A percentile compares a stretch with the other conserved stretches of the same genome.
Evolutionary conservation across 92 coral and sea anemone genomes (phyloP).

Genomic region (Heliopora coerulea): DNA sequence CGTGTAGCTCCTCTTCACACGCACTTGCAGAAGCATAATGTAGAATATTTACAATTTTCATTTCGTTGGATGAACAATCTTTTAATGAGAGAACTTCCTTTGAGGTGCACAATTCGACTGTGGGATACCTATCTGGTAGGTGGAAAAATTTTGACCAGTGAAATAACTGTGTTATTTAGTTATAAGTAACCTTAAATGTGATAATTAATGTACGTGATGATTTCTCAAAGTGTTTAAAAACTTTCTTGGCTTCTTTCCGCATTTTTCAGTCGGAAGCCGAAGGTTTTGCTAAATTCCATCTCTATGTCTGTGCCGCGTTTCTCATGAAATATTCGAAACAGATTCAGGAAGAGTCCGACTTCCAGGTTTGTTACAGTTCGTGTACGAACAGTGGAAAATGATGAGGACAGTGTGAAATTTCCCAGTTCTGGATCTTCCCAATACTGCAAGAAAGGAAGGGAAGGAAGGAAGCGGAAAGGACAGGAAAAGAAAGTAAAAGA

Average conservation of each 20-base stretch:
- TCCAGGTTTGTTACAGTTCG: conserved; percentile 64
- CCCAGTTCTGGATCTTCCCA: no score
- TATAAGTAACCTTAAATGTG: no score
- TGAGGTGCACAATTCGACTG: conserved; percentile 86
- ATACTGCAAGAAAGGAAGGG: no score
- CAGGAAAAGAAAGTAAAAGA: no score
- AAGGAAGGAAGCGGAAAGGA: no score
- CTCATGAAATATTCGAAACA: conserved; percentile 80
- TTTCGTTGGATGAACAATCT: conserved; percentile 99
- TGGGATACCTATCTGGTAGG: conserved; percentile 97
- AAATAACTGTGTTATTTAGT: no score
- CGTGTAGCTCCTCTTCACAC: conserved; percentile 77
- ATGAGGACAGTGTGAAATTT: no score
- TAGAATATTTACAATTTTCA: conserved; percentile 94
- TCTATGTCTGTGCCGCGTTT: conserved; percentile 97
- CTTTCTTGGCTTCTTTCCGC: neutral
- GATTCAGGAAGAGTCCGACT: conserved; percentile 75
- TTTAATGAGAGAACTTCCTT: conserved; percentile 95
- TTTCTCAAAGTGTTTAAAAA: neutral
- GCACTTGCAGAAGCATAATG: conserved; percentile 70
- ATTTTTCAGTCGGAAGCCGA: conserved; percentile 76
- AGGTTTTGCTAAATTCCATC: conserved; percentile 90
- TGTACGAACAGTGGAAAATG: no score
- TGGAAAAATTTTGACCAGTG: no score
- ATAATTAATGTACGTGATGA: no score